Evolutionary conservation across 2,797 vertebrate species (phyloP), one percentile per base, ranked within the genome.

Genomic region (Mormyrus hasselquistii): DNA sequence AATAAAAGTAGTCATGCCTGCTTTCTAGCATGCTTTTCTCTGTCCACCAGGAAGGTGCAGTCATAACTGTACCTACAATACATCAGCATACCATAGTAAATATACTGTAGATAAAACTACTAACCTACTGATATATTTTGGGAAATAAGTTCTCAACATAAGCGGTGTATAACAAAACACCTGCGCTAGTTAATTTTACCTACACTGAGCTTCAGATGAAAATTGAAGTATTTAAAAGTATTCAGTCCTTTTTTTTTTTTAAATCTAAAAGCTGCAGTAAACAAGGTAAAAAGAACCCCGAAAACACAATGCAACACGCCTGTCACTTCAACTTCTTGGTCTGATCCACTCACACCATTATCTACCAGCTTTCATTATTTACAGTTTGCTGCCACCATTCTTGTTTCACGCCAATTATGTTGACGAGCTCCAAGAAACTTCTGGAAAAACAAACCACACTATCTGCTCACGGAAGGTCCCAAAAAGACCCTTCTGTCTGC

Each of bases 341-440:
- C 38, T 44, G 41, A n/a, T 79, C 38, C 38, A 41, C 14, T n/a
- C 73, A n/a, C 38, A 16, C 34, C 14, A 41, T 79, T 79, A 44
- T 44, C 73, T 79, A 79, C 73, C 41, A 44, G 34, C 41, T 79
- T 41, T 79, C 73, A 79, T 79, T 79, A 44, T 79, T 41, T 57
- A 87, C 50, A 19, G 8, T 41, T 14, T 25, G 16, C 25, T 41
- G 34, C 14, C 53, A 87, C 85, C 53, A 7, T 53, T 87, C 34
- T 29, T n/a, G 34, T 38, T 57, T 38, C 16, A 34, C 14, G 19
- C 53, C 47, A 84, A 84, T 84, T 84, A 84, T 84, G 82, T 25
- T 84, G 47, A 84, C 82, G 38, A 84, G 47, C 82, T 29, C 82
- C 41, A 22, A 84, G 44, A 84, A 47, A 84, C 82, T 84, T 84